Evolutionary conservation across 2,113 vertebrate species (phyloP).

Genomic region (Psittacus erithacus): DNA sequence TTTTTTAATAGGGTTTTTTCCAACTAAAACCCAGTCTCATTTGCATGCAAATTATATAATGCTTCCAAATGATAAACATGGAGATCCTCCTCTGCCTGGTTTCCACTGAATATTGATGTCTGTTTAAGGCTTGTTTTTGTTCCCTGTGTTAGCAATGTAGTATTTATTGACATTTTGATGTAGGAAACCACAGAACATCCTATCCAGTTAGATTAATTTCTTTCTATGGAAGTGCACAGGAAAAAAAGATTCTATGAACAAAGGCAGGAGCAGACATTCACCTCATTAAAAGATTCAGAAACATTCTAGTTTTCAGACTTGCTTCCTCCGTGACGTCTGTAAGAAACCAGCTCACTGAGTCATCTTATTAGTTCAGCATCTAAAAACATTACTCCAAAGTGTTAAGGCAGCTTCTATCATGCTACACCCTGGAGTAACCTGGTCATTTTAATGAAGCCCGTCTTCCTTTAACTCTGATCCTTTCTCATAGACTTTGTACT

Average conservation of each 20-base stretch:
- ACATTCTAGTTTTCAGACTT: neutral
- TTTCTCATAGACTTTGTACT: neutral
- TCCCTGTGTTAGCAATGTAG: constrained; percentile 60
- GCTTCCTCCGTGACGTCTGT: constrained; percentile 26
- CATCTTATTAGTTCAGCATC: neutral
- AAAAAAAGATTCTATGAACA: constrained; percentile 20
- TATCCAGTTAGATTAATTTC: constrained; percentile 60
- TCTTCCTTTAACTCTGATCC: neutral
- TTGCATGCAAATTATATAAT: constrained; percentile 68
- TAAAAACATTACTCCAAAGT: neutral
- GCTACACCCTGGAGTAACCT: neutral
- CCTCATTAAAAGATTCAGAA: constrained; percentile 47
- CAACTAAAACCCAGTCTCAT: constrained; percentile 61
- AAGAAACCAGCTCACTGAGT: constrained; percentile 25
- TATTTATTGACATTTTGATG: constrained; percentile 68
- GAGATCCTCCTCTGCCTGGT: constrained; percentile 54
- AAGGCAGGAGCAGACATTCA: neutral
- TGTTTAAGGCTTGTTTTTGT: constrained; percentile 67
- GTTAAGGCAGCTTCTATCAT: neutral
- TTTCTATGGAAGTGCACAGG: constrained; percentile 29
- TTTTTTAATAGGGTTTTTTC: constrained; percentile 61
- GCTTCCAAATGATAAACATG: constrained; percentile 63
- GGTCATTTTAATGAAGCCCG: neutral
- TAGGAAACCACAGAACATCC: constrained; percentile 48
- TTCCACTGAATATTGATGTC: constrained; percentile 63